Percentiles rank a stretch among this genome's conserved stretches.
These are phyloP conservation scores for Myotis lucifugus DNA, from an alignment of 2,113 vertebrate genomes.

Conservation along the genomic window DNA sequence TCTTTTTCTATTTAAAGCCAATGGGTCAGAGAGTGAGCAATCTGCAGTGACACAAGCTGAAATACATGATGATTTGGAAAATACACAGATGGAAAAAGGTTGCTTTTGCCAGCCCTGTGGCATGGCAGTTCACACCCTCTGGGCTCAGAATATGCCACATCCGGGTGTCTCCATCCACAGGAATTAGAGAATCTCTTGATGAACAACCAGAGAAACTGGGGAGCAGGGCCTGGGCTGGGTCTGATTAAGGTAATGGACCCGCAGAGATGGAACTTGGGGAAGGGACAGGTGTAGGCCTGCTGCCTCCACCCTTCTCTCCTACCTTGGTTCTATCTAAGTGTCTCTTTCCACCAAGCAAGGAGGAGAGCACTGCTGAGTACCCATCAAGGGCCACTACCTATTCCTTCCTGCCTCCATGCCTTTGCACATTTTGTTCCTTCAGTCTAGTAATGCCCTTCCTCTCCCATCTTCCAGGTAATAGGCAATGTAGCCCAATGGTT, in stretches of 20 bases:
- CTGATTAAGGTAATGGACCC: neutral
- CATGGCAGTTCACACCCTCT: slow-evolving; percentile 57
- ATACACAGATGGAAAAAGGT: slow-evolving; percentile 84
- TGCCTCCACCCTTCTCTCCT: neutral
- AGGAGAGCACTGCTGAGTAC: neutral
- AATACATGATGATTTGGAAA: slow-evolving; percentile 83
- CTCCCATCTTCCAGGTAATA: neutral
- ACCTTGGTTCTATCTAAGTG: neutral
- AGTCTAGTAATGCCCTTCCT: neutral
- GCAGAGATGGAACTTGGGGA: neutral
- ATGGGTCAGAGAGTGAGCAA: slow-evolving; percentile 84
- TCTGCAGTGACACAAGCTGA: slow-evolving; percentile 82
- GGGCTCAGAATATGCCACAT: slow-evolving; percentile 72
- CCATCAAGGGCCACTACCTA: accelerated
- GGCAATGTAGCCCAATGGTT: neutral
- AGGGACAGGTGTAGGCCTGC: neutral
- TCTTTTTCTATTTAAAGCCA: slow-evolving; percentile 86
- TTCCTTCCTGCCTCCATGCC: neutral
- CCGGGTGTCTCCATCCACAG: slow-evolving; percentile 21
- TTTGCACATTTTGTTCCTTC: neutral
- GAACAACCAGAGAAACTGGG: neutral
- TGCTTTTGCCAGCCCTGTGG: slow-evolving; percentile 79
- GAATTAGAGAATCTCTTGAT: slow-evolving; percentile 51
- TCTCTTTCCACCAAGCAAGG: neutral
- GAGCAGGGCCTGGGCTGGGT: neutral